Base-by-base conservation (phyloP, 2,113 vertebrate genomes). In the Pionites leucogaster region DNA sequence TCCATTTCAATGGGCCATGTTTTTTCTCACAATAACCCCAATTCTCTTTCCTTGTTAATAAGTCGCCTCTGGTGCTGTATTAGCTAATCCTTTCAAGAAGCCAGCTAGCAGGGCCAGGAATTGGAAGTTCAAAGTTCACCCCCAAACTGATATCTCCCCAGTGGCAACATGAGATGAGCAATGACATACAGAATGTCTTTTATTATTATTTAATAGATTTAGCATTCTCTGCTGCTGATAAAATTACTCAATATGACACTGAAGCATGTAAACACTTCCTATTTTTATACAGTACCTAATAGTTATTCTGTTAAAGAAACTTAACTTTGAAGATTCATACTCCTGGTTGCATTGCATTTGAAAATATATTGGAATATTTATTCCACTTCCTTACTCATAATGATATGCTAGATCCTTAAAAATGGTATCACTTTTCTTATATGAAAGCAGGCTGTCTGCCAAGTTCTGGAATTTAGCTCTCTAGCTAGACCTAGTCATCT, bases 291-390 rank as follows among this genome's bases (percentile, higher is more conserved):
- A 33, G 25, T 39, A 67, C 42, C 28, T 59, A 46, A 17, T 18
- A 70, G 33, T 18, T 89, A 64, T 35, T 76, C 70, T 91, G 49
- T 53, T 79, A 74, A 75, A 89, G 70, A 74, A 89, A 39, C 57
- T 65, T 53, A 53, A 87, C 44, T 92, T 20, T 44, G 33, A 68
- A 88, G 70, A 89, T 82, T 62, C 79, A 65, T 85, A 46, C 16
- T 90, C 63, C 42, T 82, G 47, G 20, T 69, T 93, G 75, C 80
- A 91, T 15, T 64, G 31, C 50, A 68, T 81, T 77, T 91, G 83
- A 95, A 97, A 97, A 96, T 95, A 95, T 79, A 95, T 92, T 87
- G 72, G 91, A 75, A 31, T 63, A 49, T 96, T 96, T 93, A 96
- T 94, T 88, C 67, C 46, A 94, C 81, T 95, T 68, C 88, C 90